Conservation (phyloP, 2,113 vertebrate genomes). For the Phaethon lepturus region DNA sequence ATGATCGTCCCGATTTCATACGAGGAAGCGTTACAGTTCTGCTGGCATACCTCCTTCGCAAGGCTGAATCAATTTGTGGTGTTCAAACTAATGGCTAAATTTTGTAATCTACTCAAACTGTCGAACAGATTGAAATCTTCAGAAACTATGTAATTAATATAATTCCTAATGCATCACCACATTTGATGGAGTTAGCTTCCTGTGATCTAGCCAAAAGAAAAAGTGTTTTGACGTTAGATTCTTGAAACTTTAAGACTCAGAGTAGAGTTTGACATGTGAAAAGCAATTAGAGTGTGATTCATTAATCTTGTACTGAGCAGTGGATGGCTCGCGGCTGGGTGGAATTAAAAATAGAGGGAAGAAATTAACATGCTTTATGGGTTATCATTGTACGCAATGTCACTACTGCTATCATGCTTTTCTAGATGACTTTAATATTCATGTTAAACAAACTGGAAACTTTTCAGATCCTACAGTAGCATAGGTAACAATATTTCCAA, state of each 20-base stretch:
- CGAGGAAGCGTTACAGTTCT: not conserved
- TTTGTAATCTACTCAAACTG: not conserved
- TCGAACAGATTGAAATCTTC: not conserved
- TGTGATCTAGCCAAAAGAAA: not conserved
- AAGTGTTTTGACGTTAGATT: constrained; percentile 36
- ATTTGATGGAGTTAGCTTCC: not conserved
- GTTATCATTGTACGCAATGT: not conserved
- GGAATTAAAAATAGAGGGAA: constrained; percentile 59
- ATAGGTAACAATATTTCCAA: not conserved
- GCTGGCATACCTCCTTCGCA: not conserved
- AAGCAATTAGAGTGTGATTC: constrained; percentile 18
- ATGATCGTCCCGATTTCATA: not conserved
- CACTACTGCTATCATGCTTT: not conserved
- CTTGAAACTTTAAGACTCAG: not conserved
- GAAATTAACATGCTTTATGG: constrained; percentile 3
- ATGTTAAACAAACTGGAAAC: not conserved
- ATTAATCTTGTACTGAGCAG: constrained; percentile 27
- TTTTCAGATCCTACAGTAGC: not conserved
- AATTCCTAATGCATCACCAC: not conserved
- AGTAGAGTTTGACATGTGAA: constrained; percentile 35
- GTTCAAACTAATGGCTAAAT: not conserved
- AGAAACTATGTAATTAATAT: not conserved
- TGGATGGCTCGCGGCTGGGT: not conserved
- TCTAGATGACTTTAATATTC: not conserved
- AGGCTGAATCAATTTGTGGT: not conserved